Conservation (phyloP, 2,797 vertebrate genomes). For the Arrhamphus sclerolepis region DNA sequence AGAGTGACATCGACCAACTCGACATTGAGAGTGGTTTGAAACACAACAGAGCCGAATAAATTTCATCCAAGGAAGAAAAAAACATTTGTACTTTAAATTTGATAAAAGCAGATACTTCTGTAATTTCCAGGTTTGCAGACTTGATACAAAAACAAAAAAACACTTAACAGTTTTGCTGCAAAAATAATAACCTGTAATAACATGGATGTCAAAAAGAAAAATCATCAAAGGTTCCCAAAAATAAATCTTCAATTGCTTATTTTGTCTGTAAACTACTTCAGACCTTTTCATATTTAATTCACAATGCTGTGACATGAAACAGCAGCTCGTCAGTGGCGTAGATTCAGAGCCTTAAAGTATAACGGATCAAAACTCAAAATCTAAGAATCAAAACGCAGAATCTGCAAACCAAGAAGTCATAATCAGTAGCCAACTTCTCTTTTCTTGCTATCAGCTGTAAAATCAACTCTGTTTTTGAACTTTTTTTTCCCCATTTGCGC, state of each 20-base stretch:
- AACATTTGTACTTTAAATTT: not conserved
- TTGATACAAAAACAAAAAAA: not conserved
- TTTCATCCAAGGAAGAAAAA: not conserved
- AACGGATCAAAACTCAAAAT: too few relatives aligned
- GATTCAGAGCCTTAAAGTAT: too few relatives aligned
- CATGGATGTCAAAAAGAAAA: not conserved
- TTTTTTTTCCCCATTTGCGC: too few relatives aligned
- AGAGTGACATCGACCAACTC: not conserved
- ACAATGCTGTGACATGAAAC: not conserved
- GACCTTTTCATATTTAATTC: not conserved
- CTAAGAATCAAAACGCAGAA: too few relatives aligned
- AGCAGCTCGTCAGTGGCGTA: too few relatives aligned
- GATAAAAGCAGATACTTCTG: not conserved
- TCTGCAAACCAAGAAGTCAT: too few relatives aligned
- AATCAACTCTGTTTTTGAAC: too few relatives aligned
- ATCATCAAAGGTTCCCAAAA: not conserved
- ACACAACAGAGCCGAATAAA: not conserved
- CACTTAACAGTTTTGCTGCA: not conserved
- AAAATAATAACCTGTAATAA: not conserved
- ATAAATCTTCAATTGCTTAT: not conserved
- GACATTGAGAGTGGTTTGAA: slow-evolving; percentile 6
- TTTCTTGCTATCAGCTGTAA: too few relatives aligned
- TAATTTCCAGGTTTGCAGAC: not conserved
- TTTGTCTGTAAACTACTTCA: not conserved
- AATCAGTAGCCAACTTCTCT: too few relatives aligned